phyloP scores from a whole-genome alignment of 2,797 vertebrate genomes.

The Chiloscyllium punctatum region DNA sequence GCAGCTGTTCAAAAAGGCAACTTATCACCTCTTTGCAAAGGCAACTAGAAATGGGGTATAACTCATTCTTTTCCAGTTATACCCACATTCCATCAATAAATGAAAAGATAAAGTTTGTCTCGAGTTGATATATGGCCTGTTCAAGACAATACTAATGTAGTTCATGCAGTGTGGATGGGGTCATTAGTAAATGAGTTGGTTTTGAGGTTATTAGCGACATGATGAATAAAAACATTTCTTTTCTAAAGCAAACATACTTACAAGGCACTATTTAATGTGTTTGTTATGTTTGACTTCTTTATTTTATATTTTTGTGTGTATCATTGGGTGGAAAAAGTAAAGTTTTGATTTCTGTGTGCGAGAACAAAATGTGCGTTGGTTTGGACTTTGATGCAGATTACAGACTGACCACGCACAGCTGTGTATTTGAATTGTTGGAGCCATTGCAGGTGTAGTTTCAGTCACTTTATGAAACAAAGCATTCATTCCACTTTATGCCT shows the following conservation, averaged over 20 bases:
- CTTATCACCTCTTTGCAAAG: neutral
- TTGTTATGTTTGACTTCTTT: neutral
- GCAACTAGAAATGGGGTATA: neutral
- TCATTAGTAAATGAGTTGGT: neutral
- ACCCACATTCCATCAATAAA: neutral
- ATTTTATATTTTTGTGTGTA: neutral
- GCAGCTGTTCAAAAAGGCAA: neutral
- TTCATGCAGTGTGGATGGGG: neutral
- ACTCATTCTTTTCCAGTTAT: neutral
- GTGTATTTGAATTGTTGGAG: neutral
- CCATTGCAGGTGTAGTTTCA: conserved; percentile 3
- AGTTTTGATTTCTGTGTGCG: neutral
- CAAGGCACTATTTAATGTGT: neutral
- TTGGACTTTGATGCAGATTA: neutral
- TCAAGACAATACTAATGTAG: neutral
- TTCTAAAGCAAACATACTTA: neutral
- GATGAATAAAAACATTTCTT: neutral
- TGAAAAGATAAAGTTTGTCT: neutral
- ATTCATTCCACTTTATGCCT: neutral
- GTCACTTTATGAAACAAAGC: neutral
- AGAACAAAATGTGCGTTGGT: neutral
- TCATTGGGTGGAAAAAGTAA: neutral
- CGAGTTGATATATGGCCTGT: neutral
- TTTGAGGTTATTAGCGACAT: neutral
- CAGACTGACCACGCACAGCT: neutral